Evolutionary conservation across 2,797 vertebrate genomes (phyloP).

Genomic region (Notamacropus eugenii): DNA sequence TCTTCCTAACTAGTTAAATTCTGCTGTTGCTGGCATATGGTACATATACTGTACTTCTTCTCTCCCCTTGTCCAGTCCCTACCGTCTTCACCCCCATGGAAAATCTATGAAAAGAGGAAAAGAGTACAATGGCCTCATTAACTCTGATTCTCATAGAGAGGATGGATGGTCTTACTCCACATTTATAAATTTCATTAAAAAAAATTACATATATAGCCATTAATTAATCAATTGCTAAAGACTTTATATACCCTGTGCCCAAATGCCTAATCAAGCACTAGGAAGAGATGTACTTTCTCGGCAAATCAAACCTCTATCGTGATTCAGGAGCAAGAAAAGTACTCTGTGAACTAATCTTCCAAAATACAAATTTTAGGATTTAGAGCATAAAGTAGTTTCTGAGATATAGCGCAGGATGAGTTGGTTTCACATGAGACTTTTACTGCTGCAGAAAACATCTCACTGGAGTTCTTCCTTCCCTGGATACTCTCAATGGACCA

Average conservation of each 20-base stretch:
- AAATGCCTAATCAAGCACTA: neutral
- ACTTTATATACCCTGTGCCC: neutral
- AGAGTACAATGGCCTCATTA: neutral
- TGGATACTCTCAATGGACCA: neutral
- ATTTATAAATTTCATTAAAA: neutral
- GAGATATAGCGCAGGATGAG: neutral
- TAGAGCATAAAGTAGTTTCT: neutral
- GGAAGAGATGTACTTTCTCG: neutral
- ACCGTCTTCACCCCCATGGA: neutral
- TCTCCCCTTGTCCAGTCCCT: neutral
- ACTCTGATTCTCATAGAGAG: neutral
- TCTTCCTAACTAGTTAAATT: neutral
- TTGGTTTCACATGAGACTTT: neutral
- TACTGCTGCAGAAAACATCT: neutral
- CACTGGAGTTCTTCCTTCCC: neutral
- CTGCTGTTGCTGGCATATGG: neutral
- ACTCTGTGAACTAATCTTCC: neutral
- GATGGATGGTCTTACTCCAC: neutral
- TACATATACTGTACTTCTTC: neutral
- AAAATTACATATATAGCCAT: neutral
- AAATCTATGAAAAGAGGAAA: neutral
- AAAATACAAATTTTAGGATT: neutral
- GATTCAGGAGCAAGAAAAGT: neutral
- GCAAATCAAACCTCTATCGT: neutral
- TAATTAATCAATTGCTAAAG: neutral